phyloP scores from a whole-genome alignment of 2,888 invertebrate genomes.

The Sinotaia quadrata region DNA sequence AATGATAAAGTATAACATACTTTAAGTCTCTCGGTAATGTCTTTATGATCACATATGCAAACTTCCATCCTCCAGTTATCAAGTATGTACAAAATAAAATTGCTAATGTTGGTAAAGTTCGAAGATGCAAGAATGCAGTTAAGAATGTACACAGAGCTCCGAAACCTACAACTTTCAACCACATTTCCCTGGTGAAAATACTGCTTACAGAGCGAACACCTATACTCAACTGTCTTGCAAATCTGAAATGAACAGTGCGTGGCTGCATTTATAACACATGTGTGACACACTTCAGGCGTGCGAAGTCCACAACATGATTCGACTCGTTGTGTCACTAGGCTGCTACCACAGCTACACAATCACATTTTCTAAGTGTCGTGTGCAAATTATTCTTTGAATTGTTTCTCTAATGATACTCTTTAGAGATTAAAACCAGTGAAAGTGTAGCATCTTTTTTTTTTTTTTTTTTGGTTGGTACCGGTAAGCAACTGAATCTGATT shows the following conservation, averaged over 20 bases:
- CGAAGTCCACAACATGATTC: too few species aligned
- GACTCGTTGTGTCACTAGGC: too few species aligned
- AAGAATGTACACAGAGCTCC: conserved; percentile 48
- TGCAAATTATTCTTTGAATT: too few species aligned
- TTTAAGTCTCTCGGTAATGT: conserved; percentile 61
- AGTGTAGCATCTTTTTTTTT: too few species aligned
- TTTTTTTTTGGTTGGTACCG: too few species aligned
- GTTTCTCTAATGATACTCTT: too few species aligned
- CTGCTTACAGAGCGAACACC: conserved; percentile 2
- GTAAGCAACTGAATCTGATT: too few species aligned
- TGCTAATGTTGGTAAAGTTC: conserved; percentile 42
- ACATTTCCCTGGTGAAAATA: conserved; percentile 11
- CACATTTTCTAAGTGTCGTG: too few species aligned
- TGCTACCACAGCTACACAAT: too few species aligned
- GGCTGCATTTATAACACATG: conserved; percentile 2
- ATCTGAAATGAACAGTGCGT: conserved; percentile 14
- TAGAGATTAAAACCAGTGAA: too few species aligned
- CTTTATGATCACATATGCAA: conserved; percentile 54
- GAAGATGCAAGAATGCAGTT: conserved; percentile 43
- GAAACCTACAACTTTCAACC: conserved; percentile 45
- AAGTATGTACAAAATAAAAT: conserved; percentile 53
- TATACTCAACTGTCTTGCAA: conserved; percentile 22
- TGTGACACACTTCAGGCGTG: not conserved
- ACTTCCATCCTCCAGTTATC: conserved; percentile 65
- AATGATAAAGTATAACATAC: too few species aligned